These are phyloP conservation scores for Sisyra nigra DNA, from an alignment of 2,888 invertebrate species.

Conservation along the genomic window DNA sequence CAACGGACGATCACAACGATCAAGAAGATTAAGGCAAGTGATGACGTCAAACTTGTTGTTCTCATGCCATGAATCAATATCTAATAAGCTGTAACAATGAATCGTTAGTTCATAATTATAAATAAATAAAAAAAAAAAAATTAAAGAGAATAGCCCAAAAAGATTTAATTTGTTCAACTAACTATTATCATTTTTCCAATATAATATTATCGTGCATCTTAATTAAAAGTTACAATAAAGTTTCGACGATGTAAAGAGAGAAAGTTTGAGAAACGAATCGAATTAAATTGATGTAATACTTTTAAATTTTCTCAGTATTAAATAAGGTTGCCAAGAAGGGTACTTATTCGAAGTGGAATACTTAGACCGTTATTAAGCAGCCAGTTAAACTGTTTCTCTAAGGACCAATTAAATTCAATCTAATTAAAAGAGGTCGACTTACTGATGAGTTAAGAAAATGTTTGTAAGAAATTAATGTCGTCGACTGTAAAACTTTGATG, in stretches of 20 bases:
- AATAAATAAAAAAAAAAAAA: no score
- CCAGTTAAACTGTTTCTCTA: background rate
- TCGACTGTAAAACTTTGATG: background rate
- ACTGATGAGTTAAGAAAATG: no score
- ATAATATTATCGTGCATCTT: no score
- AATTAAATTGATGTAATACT: background rate
- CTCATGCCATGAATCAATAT: slow-evolving; percentile 47
- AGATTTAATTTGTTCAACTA: no score
- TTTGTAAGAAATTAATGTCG: no score
- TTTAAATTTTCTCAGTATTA: no score
- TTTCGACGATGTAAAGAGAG: background rate
- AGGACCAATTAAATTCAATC: slow-evolving; percentile 1
- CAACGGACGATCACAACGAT: slow-evolving; percentile 77
- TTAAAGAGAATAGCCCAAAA: no score
- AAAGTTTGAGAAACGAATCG: background rate
- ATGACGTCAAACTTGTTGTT: slow-evolving; percentile 55
- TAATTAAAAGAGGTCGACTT: background rate
- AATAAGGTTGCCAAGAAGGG: no score
- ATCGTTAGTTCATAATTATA: background rate
- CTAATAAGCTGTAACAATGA: slow-evolving; percentile 43
- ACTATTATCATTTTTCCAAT: no score
- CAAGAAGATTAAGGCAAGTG: slow-evolving; percentile 83
- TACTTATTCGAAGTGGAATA: no score
- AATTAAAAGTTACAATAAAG: no score
- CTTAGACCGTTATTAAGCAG: background rate